Conservation (phyloP, 1,140 invertebrate genomes). For the Harpegnathos saltator region DNA sequence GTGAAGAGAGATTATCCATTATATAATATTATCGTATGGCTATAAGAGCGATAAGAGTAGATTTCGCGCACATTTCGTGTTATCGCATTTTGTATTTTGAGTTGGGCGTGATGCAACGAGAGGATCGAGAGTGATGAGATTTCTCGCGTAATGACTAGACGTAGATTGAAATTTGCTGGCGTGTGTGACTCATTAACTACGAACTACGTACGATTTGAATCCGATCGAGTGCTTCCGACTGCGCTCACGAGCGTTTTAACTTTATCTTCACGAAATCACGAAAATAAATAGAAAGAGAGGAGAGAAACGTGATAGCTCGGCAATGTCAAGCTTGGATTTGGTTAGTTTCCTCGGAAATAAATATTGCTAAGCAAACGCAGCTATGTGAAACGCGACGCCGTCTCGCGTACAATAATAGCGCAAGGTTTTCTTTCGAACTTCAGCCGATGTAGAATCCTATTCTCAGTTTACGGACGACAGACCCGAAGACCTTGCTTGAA, state of each 20-base stretch:
- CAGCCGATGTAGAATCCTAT: constrained; percentile 37
- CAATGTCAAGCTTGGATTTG: background rate
- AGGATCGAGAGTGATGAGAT: background rate
- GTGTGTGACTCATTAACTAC: constrained; percentile 31
- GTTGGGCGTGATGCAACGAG: background rate
- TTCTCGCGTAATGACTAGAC: background rate
- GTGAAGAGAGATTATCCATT: background rate
- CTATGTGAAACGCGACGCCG: constrained; percentile 13
- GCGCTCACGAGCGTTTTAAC: background rate
- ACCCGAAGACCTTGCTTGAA: constrained; percentile 30
- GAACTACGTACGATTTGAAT: background rate
- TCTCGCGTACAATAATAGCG: constrained; percentile 55
- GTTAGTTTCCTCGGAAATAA: background rate
- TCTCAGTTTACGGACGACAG: constrained; percentile 47
- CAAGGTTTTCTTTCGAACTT: constrained; percentile 53
- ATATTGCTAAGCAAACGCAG: background rate
- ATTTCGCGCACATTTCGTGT: background rate
- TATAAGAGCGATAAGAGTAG: background rate
- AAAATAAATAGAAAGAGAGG: background rate
- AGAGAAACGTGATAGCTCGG: background rate
- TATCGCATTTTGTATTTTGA: constrained; percentile 21
- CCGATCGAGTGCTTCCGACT: background rate
- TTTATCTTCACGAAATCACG: background rate
- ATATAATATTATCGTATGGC: background rate
- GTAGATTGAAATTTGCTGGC: background rate